Evolutionary conservation across 1,140 invertebrate genomes (phyloP), one percentile per base, ranked within the genome.

Genomic region (Eciton burchellii): DNA sequence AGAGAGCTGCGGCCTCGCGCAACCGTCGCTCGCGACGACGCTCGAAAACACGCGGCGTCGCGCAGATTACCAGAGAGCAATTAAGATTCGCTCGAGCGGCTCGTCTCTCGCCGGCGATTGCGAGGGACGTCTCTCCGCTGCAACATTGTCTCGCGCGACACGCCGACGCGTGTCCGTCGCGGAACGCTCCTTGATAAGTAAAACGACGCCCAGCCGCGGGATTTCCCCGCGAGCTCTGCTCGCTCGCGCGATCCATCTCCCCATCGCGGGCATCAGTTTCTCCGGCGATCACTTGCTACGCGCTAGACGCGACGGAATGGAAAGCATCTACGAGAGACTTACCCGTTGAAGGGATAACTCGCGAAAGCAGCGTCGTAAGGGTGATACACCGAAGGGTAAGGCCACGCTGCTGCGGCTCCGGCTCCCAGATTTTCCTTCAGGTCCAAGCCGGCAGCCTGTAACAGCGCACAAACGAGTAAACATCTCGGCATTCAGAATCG

Each of bases 321-420:
- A 24, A 76, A 60, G 35, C 63, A 35, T 68, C 49, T 65, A 3
- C 6, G 2, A 12, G 60, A 47, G 68, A 96, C 97, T 98, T 94
- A 98, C 97, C 97, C 97, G 94, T 98, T 98, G 94, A 98, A 98
- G 82, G 97, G 97, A 94, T 98, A 98, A 87, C 97, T 97, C 59
- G 97, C 97, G 88, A 98, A 97, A 35, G 97, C 97, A 59, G 97
- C 96, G 89, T 98, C 97, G 93, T 98, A 98, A 49, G 97, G 97
- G 94, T 98, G 97, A 93, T 98, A 98, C 85, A 98, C 97, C 45
- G 97, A 96, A 65, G 97, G 97, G 93, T 98, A 98, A 70, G 97
- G 97, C 97, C 97, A 98, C 62, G 95, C 96, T 21, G 96, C 96
- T 45, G 93, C 92, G 43, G 97, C 96, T 88, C 97, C 96, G 21